phyloP scores from a whole-genome alignment of 2,797 vertebrate genomes.

The Megaceryle alcyon region DNA sequence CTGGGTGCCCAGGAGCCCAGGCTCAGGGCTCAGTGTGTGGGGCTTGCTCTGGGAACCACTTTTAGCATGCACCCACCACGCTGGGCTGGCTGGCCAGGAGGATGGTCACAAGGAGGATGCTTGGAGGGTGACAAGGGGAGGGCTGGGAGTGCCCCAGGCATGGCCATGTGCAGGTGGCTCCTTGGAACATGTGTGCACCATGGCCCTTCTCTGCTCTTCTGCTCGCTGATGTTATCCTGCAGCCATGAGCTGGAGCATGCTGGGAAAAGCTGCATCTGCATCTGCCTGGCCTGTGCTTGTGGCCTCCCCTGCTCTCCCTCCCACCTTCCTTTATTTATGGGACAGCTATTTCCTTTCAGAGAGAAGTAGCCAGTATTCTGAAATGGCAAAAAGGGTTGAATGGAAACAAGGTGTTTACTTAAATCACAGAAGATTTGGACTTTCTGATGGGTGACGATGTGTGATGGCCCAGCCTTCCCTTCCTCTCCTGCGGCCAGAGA shows the following conservation, averaged over 20 bases:
- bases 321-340: constrained; percentile 68
- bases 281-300: not conserved
- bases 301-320: constrained; percentile 10
- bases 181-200: rapidly evolving
- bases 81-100: rapidly evolving
- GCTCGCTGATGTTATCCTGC: not conserved
- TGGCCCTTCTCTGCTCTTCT: not conserved
- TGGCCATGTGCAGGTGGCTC: rapidly evolving
- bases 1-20: not conserved
- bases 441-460: not conserved
- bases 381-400: constrained; percentile 15
- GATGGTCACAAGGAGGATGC: not conserved
- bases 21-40: rapidly evolving
- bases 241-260: not conserved
- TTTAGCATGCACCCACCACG: rapidly evolving
- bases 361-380: constrained; percentile 35
- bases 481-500: rapidly evolving
- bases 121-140: not conserved
- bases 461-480: not conserved
- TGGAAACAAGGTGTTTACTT: constrained; percentile 24
- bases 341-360: constrained; percentile 72
- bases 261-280: not conserved
- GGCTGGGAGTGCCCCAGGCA: rapidly evolving
- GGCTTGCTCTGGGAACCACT: rapidly evolving
- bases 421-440: not conserved